Conservation (phyloP, 2,888 invertebrate species). For the Ophion costatus region DNA sequence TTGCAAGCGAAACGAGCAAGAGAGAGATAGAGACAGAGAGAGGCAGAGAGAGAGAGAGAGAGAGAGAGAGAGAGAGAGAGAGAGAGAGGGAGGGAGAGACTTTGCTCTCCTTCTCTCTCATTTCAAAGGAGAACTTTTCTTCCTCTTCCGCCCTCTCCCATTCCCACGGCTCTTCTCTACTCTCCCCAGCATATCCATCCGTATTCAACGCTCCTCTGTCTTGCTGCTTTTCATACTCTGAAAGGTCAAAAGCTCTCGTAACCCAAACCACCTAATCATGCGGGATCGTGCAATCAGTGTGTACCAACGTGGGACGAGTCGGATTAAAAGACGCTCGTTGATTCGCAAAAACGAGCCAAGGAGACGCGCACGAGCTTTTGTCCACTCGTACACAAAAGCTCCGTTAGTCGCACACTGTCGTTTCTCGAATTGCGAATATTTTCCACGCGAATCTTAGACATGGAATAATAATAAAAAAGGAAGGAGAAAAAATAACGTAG, state of each 20-base stretch:
- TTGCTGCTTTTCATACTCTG: constrained; percentile 23
- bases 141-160: background rate
- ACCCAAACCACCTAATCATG: constrained; percentile 48
- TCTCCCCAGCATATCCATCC: constrained; percentile 14
- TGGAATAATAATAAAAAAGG: background rate
- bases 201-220: constrained; percentile 18
- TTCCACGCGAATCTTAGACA: background rate
- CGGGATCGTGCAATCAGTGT: constrained; percentile 30
- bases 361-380: background rate
- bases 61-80: constrained; percentile 23
- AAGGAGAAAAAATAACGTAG: background rate
- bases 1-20: constrained; percentile 1
- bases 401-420: background rate
- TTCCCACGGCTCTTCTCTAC: constrained; percentile 1
- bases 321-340: background rate
- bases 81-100: constrained; percentile 26
- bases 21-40: too few relatives aligned
- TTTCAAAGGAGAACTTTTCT: background rate
- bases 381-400: background rate
- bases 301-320: background rate
- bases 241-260: constrained; percentile 33
- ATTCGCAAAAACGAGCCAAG: constrained; percentile 2
- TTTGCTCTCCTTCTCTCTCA: constrained; percentile 8
- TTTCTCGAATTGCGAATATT: constrained; percentile 1
- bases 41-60: constrained; percentile 1